A percentile compares a stretch with the other conserved stretches of the same genome.
Evolutionary conservation across 2,113 vertebrate genomes (phyloP).

Genomic region (Terrapene triunguis): DNA sequence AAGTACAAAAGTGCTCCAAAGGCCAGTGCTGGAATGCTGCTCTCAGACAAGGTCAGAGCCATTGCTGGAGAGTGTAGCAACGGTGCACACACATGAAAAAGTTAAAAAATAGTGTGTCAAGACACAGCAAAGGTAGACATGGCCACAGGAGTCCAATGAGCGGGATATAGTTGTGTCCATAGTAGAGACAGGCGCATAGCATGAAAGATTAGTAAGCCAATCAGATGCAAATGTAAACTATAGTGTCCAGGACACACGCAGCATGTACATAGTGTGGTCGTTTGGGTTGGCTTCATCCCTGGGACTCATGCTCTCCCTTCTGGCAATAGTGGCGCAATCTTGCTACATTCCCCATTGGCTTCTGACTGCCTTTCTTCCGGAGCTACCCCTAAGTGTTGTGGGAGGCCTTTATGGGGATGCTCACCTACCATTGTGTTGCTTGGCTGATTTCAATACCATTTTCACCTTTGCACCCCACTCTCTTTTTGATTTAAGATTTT

Average conservation of each 20-base stretch:
- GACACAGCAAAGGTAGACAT: neutral
- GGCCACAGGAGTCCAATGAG: neutral
- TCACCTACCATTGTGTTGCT: neutral
- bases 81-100: accelerated
- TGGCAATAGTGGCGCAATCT: neutral
- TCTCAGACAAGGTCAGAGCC: accelerated
- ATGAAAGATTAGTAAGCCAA: neutral
- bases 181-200: neutral
- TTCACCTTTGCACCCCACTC: neutral
- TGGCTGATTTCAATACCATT: neutral
- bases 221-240: neutral
- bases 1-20: no score
- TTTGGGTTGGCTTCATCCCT: neutral
- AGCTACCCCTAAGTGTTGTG: neutral
- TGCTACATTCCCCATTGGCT: neutral
- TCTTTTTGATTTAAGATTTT: neutral
- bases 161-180: accelerated
- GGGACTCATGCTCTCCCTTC: no score
- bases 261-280: neutral
- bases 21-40: accelerated
- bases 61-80: neutral
- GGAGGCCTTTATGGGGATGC: neutral
- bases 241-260: neutral
- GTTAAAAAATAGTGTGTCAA: neutral
- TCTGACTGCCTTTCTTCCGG: neutral